Base-by-base conservation (phyloP, 2,797 vertebrate genomes). In the Hirundo rustica region DNA sequence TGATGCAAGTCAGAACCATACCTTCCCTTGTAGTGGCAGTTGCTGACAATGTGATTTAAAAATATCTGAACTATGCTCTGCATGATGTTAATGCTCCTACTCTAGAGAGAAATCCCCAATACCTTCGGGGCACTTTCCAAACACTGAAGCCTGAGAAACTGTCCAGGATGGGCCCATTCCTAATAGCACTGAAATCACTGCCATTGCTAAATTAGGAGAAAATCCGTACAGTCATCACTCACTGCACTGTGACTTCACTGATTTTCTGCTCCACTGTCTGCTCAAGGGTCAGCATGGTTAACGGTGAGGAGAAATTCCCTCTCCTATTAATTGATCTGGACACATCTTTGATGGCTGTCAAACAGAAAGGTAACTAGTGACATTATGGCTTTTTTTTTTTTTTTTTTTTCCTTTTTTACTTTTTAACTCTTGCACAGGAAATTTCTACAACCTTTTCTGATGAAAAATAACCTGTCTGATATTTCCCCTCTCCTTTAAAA, bases 401-500 rank as follows among this genome's bases (percentile, higher is more conserved):
- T n/a, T n/a, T n/a, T n/a, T n/a, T n/a, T n/a, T 6, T 13, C 8
- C 9, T 3, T 19, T 76, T 65, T 65, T 29, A 6, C 42, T 53
- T 88, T 80, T 88, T 75, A 82, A 71, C 72, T 85, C 65, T 62
- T 9, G 47, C 3, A 1, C 61, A 53, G 87, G 72, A 21, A 45
- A 91, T 75, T 85, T 90, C 81, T 44, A 44, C 54, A 50, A 74
- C 65, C 47, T 80, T 51, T 89, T 62, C 87, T 75, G 65, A 91
- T 62, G 53, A 83, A 89, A 87, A 85, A 91, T 66, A 85, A 91
- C 89, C 87, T 68, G 40, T 26, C 42, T 26, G 78, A 62, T 89
- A 77, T 65, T 92, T 91, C 78, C 54, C 75, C 68, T 92, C 72
- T 72, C 85, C 78, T 95, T 89, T 79, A 73, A 95, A 93, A 91